A percentile compares a stretch with the other conserved stretches of the same genome.
phyloP scores from a whole-genome alignment of 2,797 vertebrate genomes.

The Syndactyla subalaris region DNA sequence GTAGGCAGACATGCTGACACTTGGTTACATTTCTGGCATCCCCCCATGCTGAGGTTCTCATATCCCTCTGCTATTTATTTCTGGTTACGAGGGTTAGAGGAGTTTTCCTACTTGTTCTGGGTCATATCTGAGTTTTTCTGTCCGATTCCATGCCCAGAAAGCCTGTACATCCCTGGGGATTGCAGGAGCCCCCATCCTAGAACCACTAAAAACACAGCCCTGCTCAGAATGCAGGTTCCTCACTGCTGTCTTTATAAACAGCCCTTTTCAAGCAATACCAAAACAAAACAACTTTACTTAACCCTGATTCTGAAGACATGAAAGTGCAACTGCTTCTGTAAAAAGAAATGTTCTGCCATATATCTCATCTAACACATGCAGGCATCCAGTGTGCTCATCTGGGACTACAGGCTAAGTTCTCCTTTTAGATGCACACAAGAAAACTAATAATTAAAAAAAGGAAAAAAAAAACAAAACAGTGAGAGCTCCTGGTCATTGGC shows the following conservation, averaged over 20 bases:
- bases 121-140: neutral
- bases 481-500: neutral
- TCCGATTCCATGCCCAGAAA: neutral
- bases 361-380: neutral
- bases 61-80: neutral
- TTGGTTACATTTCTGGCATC: neutral
- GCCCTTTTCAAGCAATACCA: neutral
- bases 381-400: rapidly evolving
- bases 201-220: neutral
- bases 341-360: neutral
- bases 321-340: neutral
- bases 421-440: neutral
- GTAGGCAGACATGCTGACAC: neutral
- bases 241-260: neutral
- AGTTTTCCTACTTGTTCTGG: neutral
- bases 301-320: neutral
- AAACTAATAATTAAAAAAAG: too few relatives aligned
- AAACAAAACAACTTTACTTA: neutral
- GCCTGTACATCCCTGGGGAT: rapidly evolving
- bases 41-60: neutral
- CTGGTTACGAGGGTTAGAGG: neutral
- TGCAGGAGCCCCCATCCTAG: neutral
- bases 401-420: neutral
- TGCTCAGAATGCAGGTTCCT: neutral
- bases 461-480: too few relatives aligned